phyloP scores from a whole-genome alignment of 2,113 vertebrate genomes.

The Poeciliopsis occidentalis region DNA sequence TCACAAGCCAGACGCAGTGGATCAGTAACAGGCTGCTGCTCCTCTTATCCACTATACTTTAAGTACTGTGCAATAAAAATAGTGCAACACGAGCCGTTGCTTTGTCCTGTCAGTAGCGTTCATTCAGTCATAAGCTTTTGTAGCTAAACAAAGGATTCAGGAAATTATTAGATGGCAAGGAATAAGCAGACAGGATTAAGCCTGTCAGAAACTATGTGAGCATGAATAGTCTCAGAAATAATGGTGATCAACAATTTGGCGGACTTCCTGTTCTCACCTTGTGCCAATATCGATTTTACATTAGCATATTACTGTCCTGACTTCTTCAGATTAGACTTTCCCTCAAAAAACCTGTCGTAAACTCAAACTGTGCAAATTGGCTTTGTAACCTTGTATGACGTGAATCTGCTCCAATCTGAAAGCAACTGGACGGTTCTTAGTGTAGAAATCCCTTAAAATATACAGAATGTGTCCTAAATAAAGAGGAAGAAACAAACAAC shows the following conservation, averaged over 20 bases:
- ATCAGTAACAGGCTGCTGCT: conserved; percentile 11
- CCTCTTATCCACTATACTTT: conserved; percentile 6
- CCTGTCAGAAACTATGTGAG: neutral
- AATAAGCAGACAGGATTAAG: neutral
- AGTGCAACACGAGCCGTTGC: neutral
- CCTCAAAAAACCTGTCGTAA: neutral
- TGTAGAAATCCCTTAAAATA: neutral
- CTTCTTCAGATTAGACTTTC: neutral
- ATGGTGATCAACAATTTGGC: neutral
- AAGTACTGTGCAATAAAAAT: conserved; percentile 8
- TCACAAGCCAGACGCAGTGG: neutral
- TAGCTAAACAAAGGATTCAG: neutral
- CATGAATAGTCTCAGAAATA: neutral
- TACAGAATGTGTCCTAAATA: neutral
- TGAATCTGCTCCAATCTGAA: neutral
- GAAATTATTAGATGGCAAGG: neutral
- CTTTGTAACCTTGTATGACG: neutral
- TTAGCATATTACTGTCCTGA: neutral
- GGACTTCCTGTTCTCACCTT: neutral
- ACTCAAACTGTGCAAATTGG: neutral
- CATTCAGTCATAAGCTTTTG: neutral
- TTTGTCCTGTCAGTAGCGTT: neutral
- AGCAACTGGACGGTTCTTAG: neutral
- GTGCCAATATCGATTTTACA: neutral
- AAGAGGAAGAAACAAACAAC: neutral